Percentiles rank a stretch among this genome's conserved stretches.
These are phyloP conservation scores for Heliconius himera DNA, from an alignment of 1,140 invertebrate species.

Conservation along the genomic window DNA sequence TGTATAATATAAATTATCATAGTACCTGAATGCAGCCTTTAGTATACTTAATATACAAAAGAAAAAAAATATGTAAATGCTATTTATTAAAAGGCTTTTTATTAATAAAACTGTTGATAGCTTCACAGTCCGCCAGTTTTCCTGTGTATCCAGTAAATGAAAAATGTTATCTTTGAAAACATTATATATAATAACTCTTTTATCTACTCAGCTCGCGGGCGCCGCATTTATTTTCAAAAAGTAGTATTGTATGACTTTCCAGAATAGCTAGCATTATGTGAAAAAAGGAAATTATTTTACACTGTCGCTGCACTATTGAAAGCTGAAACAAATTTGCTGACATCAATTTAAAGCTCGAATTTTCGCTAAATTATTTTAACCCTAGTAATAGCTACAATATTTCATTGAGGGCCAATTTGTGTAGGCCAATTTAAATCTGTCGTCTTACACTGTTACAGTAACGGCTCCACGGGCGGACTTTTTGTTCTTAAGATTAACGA, in stretches of 20 bases:
- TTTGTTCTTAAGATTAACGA: constrained; percentile 78
- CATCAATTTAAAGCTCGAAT: constrained; percentile 8
- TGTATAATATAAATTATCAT: neutral
- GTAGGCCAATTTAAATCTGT: constrained; percentile 68
- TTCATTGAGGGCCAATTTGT: constrained; percentile 53
- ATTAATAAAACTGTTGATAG: neutral
- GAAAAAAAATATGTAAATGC: neutral
- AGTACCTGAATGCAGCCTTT: neutral
- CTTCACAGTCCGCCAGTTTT: constrained; percentile 9
- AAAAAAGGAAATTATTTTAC: constrained; percentile 18
- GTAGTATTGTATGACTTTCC: constrained; percentile 19
- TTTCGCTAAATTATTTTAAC: constrained; percentile 34
- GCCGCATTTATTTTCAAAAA: constrained; percentile 33
- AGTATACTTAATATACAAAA: neutral
- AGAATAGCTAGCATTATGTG: constrained; percentile 16
- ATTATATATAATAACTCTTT: constrained; percentile 35
- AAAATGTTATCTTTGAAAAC: constrained; percentile 25
- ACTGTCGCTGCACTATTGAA: constrained; percentile 10
- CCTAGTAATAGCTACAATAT: constrained; percentile 42
- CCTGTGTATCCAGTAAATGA: constrained; percentile 23
- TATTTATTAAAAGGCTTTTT: constrained; percentile 23
- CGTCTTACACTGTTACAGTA: constrained; percentile 67
- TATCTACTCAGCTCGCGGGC: constrained; percentile 30
- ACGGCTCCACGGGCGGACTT: constrained; percentile 64
- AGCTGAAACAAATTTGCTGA: constrained; percentile 10